A percentile compares a stretch with the other conserved stretches of the same genome.
Conservation (phyloP, 2,113 vertebrate genomes). For the Diadophis punctatus region DNA sequence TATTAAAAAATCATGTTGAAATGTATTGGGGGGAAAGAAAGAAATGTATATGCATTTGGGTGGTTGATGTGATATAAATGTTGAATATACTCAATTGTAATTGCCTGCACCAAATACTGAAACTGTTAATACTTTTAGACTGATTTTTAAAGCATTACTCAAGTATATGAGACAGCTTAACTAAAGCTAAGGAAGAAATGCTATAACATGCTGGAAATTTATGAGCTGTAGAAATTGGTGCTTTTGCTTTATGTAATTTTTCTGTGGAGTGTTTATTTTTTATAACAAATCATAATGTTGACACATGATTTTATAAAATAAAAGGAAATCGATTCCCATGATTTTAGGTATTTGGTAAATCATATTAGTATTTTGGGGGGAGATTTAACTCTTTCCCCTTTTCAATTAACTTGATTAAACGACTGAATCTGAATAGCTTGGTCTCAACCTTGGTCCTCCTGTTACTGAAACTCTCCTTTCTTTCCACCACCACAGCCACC, state of each 20-base stretch:
- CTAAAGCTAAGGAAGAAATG: slow-evolving; percentile 30
- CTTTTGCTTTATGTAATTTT: slow-evolving; percentile 58
- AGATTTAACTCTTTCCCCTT: background rate
- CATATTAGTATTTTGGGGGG: slow-evolving; percentile 12
- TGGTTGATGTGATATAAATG: background rate
- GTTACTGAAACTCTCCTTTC: background rate
- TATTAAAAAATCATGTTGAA: slow-evolving; percentile 8
- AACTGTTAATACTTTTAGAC: slow-evolving; percentile 8
- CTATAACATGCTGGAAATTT: slow-evolving; percentile 55
- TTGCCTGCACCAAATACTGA: background rate
- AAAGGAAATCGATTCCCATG: slow-evolving; percentile 22
- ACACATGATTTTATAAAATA: slow-evolving; percentile 49
- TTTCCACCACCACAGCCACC: background rate
- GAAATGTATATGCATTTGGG: slow-evolving; percentile 16
- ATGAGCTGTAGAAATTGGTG: slow-evolving; percentile 60
- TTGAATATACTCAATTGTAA: background rate
- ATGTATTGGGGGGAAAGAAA: background rate
- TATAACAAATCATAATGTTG: slow-evolving; percentile 54
- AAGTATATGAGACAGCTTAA: slow-evolving; percentile 33
- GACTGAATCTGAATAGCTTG: background rate
- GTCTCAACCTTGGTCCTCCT: background rate
- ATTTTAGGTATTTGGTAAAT: slow-evolving; percentile 25
- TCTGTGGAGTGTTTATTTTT: slow-evolving; percentile 61
- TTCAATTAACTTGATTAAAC: slow-evolving; percentile 18
- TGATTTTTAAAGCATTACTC: background rate